These are phyloP conservation scores for Vanacampus margaritifer DNA, from an alignment of 2,113 vertebrate genomes.

Conservation along the genomic window DNA sequence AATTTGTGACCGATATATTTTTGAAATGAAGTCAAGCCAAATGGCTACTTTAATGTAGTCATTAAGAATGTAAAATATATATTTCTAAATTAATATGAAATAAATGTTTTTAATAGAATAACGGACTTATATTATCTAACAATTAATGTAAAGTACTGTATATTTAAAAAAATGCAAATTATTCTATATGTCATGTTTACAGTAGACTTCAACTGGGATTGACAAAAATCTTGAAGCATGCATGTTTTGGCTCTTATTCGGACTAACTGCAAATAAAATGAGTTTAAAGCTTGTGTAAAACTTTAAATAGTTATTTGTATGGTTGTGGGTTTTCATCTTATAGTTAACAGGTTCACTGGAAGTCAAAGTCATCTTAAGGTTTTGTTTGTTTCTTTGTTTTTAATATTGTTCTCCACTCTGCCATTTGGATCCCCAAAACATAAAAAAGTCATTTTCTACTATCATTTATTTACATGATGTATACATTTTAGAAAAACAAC, in stretches of 20 bases:
- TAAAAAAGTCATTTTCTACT: not conserved
- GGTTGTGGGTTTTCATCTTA: too few species aligned
- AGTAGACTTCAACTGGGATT: not conserved
- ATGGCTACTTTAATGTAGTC: too few species aligned
- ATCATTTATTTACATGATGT: not conserved
- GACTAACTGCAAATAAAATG: not conserved
- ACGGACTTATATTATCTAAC: too few species aligned
- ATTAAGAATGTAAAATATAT: too few species aligned
- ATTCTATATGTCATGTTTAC: not conserved
- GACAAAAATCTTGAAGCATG: not conserved
- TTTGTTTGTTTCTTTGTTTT: too few species aligned
- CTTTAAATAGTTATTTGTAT: too few species aligned
- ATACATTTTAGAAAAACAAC: not conserved
- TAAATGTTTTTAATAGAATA: too few species aligned
- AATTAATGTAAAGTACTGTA: too few species aligned
- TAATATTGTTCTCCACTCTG: not conserved
- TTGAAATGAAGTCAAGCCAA: not conserved
- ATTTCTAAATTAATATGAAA: too few species aligned
- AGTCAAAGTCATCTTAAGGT: too few species aligned
- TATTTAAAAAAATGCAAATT: too few species aligned
- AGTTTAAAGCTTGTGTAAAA: not conserved
- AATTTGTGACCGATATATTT: not conserved
- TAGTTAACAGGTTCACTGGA: too few species aligned
- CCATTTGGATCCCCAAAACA: not conserved
- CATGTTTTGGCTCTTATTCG: not conserved